Percentiles rank a stretch among this genome's conserved stretches.
These are phyloP conservation scores for Cochlearius cochlearius DNA, from an alignment of 2,113 vertebrate species.

Conservation along the genomic window DNA sequence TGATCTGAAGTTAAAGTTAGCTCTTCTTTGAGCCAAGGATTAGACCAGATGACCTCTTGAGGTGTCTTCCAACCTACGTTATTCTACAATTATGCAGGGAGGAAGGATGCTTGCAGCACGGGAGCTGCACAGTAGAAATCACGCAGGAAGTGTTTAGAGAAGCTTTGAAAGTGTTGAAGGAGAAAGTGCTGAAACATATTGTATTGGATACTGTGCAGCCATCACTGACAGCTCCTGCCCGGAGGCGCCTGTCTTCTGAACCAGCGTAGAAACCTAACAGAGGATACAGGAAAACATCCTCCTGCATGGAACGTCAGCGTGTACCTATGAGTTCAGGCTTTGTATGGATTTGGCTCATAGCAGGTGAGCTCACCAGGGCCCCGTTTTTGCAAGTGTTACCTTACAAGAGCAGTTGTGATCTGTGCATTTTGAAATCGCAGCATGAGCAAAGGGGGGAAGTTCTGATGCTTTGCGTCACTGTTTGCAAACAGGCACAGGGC, in stretches of 20 bases:
- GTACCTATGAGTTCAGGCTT: background rate
- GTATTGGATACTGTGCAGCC: background rate
- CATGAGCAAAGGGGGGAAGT: background rate
- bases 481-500: background rate
- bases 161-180: background rate
- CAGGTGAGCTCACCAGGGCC: background rate
- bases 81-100: background rate
- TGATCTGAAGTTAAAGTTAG: conserved; percentile 51
- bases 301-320: fast-evolving
- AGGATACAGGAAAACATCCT: background rate
- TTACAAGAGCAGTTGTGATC: background rate
- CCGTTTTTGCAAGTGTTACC: background rate
- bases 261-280: fast-evolving
- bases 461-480: background rate
- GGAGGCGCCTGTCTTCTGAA: background rate
- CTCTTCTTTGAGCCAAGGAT: conserved; percentile 9
- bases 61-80: background rate
- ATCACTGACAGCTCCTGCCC: background rate
- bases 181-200: background rate
- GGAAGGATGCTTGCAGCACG: background rate
- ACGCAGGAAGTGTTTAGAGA: background rate
- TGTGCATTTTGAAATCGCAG: background rate
- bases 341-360: background rate
- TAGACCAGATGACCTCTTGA: conserved; percentile 26
- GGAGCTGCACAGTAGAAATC: background rate